Evolutionary conservation across 2,113 vertebrate species (phyloP).

Genomic region (Andinoacara biseriatus): DNA sequence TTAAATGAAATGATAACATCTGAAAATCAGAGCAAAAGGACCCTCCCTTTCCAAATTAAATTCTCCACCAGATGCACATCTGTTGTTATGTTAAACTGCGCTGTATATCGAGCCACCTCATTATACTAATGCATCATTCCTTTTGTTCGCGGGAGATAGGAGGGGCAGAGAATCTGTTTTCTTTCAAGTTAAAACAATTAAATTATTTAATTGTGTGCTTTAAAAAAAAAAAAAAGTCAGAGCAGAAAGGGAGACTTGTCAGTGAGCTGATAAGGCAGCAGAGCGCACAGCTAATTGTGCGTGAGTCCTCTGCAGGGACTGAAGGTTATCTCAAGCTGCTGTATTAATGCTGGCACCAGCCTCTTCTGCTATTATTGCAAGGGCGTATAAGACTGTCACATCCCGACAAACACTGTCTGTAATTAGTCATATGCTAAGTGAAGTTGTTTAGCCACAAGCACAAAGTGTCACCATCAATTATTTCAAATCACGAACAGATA

Average conservation of each 20-base stretch:
- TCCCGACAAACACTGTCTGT: conserved; percentile 35
- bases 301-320: conserved; percentile 58
- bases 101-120: conserved; percentile 56
- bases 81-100: conserved; percentile 16
- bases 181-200: conserved; percentile 67
- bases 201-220: conserved; percentile 64
- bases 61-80: conserved; percentile 8
- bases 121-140: conserved; percentile 43
- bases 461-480: conserved; percentile 18
- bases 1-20: conserved; percentile 16
- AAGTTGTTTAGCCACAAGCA: conserved; percentile 18
- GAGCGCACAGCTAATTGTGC: conserved; percentile 52
- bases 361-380: conserved; percentile 40
- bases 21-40: not conserved
- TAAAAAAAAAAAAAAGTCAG: conserved; percentile 37
- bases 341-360: conserved; percentile 40
- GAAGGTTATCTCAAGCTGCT: conserved; percentile 68
- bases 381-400: conserved; percentile 34
- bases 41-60: conserved; percentile 25
- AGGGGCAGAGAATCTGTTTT: conserved; percentile 43
- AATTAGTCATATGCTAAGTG: conserved; percentile 47
- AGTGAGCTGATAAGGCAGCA: conserved; percentile 55
- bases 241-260: conserved; percentile 43
- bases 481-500: conserved; percentile 25
- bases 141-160: conserved; percentile 27